A percentile compares a stretch with the other conserved stretches of the same genome.
phyloP scores from a whole-genome alignment of 2,888 invertebrate species.

The Endomychus coccineus region DNA sequence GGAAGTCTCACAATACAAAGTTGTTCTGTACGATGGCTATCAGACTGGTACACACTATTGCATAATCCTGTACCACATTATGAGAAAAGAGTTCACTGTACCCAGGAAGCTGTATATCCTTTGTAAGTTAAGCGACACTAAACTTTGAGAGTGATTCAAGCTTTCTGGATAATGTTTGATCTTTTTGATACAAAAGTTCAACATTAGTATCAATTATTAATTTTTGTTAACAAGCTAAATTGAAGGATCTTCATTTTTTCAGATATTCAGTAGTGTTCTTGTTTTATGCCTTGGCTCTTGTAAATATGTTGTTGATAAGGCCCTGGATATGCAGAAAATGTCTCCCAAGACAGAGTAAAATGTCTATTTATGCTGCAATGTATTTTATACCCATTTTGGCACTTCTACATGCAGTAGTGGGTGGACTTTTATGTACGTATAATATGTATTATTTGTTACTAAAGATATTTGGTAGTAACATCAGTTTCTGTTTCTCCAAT shows the following conservation, averaged over 20 bases:
- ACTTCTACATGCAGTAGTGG: conserved; percentile 78
- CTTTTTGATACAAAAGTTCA: no score
- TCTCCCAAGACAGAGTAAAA: conserved; percentile 60
- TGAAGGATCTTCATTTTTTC: conserved; percentile 35
- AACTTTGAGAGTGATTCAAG: no score
- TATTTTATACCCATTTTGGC: conserved; percentile 89
- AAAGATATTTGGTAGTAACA: no score
- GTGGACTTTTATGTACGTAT: conserved; percentile 85
- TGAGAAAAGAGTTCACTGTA: conserved; percentile 81
- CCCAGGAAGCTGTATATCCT: conserved; percentile 97
- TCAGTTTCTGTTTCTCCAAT: background rate
- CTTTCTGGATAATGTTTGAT: no score
- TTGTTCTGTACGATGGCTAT: conserved; percentile 70
- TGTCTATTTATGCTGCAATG: conserved; percentile 86
- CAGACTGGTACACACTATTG: conserved; percentile 96
- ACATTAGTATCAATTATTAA: background rate
- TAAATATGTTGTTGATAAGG: conserved; percentile 71
- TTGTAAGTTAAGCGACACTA: conserved; percentile 80
- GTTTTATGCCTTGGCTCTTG: conserved; percentile 76
- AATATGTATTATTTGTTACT: conserved; percentile 9
- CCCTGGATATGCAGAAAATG: conserved; percentile 65
- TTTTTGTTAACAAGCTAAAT: conserved; percentile 3
- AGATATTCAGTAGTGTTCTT: conserved; percentile 90
- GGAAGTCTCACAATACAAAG: conserved; percentile 70
- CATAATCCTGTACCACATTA: conserved; percentile 93